Conservation (phyloP, 2,888 invertebrate species). For the Sialis fuliginosa region DNA sequence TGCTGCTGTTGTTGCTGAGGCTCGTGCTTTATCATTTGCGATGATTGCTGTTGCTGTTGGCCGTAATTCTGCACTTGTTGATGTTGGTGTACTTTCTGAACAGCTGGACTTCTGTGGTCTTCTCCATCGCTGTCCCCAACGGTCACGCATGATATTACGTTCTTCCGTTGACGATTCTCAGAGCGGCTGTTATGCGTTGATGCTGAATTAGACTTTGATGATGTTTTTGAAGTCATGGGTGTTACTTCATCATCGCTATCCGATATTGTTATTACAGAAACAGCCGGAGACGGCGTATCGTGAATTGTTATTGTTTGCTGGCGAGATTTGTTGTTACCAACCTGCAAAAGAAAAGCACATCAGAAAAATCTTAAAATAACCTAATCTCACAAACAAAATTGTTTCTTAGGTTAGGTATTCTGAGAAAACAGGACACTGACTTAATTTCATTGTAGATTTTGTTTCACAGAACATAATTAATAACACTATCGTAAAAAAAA, state of each 20-base stretch:
- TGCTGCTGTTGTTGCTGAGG: slow-evolving; percentile 25
- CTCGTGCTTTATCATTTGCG: slow-evolving; percentile 32
- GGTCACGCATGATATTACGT: slow-evolving; percentile 62
- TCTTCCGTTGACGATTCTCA: slow-evolving; percentile 35
- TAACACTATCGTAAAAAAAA: too few relatives aligned
- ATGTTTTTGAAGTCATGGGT: slow-evolving; percentile 24
- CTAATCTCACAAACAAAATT: too few relatives aligned
- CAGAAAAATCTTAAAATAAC: too few relatives aligned
- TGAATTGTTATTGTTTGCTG: slow-evolving; percentile 88
- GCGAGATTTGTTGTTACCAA: slow-evolving; percentile 19
- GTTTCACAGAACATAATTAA: too few relatives aligned
- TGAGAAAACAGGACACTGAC: too few relatives aligned
- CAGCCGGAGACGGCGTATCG: slow-evolving; percentile 88
- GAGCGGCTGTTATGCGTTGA: slow-evolving; percentile 22
- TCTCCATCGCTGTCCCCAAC: slow-evolving; percentile 60
- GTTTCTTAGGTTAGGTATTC: too few relatives aligned
- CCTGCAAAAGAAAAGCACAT: background rate
- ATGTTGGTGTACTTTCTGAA: slow-evolving; percentile 14
- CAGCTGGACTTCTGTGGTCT: slow-evolving; percentile 36
- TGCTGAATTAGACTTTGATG: slow-evolving; percentile 23
- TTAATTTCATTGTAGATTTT: too few relatives aligned
- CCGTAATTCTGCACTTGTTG: background rate
- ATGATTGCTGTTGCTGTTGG: slow-evolving; percentile 15
- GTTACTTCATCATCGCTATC: slow-evolving; percentile 81
- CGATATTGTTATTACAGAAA: slow-evolving; percentile 87